Base-by-base conservation (phyloP, 2,797 vertebrate genomes). In the Thunnus albacares region DNA sequence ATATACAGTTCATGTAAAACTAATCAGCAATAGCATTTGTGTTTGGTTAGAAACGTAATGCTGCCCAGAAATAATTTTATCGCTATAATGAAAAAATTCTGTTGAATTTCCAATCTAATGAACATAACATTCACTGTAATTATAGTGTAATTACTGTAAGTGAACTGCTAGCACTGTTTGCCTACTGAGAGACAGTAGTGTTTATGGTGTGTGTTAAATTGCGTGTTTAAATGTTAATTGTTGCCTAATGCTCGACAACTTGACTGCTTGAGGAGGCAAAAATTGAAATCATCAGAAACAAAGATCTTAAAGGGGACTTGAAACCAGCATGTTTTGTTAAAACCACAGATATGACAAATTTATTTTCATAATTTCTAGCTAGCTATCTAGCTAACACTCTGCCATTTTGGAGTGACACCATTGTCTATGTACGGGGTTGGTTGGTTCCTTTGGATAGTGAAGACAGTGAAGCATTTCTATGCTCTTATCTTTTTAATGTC, bases 121-220 rank as follows among this genome's bases (percentile, higher is more conserved):
- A n/a, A 52, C 14, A 5, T 22, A 55, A 60, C 13, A 56, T 72
- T 43, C 33, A 30, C 57, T 58, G 49, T 66, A 47, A 76, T 65
- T 45, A 10, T n/a, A 15, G 18, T 43, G 49, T 65, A 30, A 61
- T 67, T 26, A 56, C 38, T 56, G 64, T 33, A 17, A 28, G 45
- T 49, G 6, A 45, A 45, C 33, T 10, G 18, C 18, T 22, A 17
- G 30, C 52, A 43, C 24, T 26, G 49, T 26, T 60, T 33, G 2
- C 20, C 17, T 18, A 3, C 7, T 35, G 24, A 26, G 30, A 55
- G 13, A 11, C 33, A 45, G 1, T 47, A 2, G 17, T 35, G 56
- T 66, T 30, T 51, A 5, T 58, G 58, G 20, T 4, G 10, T 22
- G 3, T 45, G 57, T 38, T 68, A 66, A 58, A 41, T 52, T 43